phyloP scores from a whole-genome alignment of 2,797 vertebrate genomes.

The Danio albolineatus region DNA sequence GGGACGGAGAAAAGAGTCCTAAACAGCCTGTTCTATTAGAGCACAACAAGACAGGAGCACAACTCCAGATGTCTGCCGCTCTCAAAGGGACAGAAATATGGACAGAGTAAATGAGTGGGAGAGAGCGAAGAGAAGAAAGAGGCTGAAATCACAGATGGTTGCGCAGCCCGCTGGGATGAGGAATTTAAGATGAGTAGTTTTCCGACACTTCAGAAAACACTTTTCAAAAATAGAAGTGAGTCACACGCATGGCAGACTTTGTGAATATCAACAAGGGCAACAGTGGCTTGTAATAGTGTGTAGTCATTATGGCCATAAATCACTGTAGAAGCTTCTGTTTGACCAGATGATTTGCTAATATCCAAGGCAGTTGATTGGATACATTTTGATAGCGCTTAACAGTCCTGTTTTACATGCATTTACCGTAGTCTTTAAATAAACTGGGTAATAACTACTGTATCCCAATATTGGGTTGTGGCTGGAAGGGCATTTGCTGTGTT shows the following conservation, averaged over 20 bases:
- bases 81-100: constrained; percentile 25
- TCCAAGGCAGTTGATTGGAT: neutral
- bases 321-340: neutral
- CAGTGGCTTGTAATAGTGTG: neutral
- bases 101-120: constrained; percentile 29
- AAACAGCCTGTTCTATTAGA: constrained; percentile 38
- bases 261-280: constrained; percentile 32
- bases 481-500: no score
- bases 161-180: constrained; percentile 9
- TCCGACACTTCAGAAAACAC: constrained; percentile 42
- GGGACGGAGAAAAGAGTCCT: constrained; percentile 27
- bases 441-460: no score
- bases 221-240: constrained; percentile 37
- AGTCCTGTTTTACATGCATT: no score
- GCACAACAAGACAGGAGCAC: constrained; percentile 29
- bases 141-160: constrained; percentile 35
- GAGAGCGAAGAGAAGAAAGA: constrained; percentile 22
- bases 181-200: constrained; percentile 42
- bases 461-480: no score
- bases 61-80: constrained; percentile 44
- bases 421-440: no score
- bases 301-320: neutral
- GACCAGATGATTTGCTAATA: neutral
- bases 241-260: constrained; percentile 23
- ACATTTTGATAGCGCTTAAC: neutral